Evolutionary conservation across 2,888 invertebrate species (phyloP), one percentile per base, ranked within the genome.

Genomic region (Dasysyrphus tricinctus): DNA sequence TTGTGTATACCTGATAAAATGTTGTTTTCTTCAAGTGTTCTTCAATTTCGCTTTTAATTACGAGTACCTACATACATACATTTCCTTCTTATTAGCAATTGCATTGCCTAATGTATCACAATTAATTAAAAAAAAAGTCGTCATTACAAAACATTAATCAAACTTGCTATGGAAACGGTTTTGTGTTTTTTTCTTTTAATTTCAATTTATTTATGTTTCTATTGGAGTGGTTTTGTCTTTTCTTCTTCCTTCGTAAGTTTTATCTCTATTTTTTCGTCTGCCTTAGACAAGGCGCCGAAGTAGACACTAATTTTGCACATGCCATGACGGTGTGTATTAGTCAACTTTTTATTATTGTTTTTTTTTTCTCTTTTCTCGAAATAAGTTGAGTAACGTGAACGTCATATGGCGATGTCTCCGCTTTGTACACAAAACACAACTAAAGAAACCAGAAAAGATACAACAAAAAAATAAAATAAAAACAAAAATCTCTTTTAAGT

Each of bases 251-350:
- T 75, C 75, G 44, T 65, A n/a, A 65, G 16, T 24, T 63, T 34
- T 70, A 56, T 76, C 16, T 37, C 11, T 29, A 29, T 19, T 59
- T 44, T 70, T 80, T 44, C 42, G 67, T 49, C 51, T 67, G 51
- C 67, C 67, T 49, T 70, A 82, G 65, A 77, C 77, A 42, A 51
- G 82, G 77, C 82, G 82, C 82, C 82, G 19, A 54, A 54, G 59
- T 78, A 81, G 77, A 82, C 67, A 73, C 73, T 67, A 73, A 78
- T 82, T 82, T 77, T 73, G 67, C 78, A 65, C 73, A 74, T 74
- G 73, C 54, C 67, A 77, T 73, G 54, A 70, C 56, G 34, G 34
- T 37, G 34, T 37, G 57, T n/a, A 72, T 76, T 72, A 76, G 72
- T 81, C 70, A 72, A 76, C 76, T 51, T 37, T 32, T 76, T 57